Base-by-base conservation (phyloP, 2,113 vertebrate genomes). In the Salvelinus namaycush region DNA sequence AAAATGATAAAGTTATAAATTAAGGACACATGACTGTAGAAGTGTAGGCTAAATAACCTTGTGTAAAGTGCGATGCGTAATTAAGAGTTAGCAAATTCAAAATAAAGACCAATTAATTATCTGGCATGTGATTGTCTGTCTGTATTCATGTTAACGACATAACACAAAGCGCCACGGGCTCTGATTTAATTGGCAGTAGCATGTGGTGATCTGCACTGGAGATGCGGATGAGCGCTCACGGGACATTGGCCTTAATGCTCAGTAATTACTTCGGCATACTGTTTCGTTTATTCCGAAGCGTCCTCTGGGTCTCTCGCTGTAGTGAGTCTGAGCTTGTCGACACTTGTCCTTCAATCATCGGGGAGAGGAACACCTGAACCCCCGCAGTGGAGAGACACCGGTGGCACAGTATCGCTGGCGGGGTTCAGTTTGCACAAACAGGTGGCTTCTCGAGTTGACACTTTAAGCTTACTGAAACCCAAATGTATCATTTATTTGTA, bases 301-400 rank as follows among this genome's bases (percentile, higher is more conserved):
- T 90, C 90, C 89, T 89, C 27, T 2, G 88, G 83, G 92, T 81
- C 73, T 70, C 82, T 22, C 73, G 83, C 83, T 85, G 86, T 80
- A 81, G 24, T 82, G 85, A 81, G 54, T 16, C 77, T 78, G 73
- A 76, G 79, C 93, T 57, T 92, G 93, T 91, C 86, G 84, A 85
- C 79, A 80, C 93, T 88, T 91, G 93, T 91, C 76, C 76, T 72
- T 84, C 85, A 75, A 79, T 89, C 89, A 86, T 44, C 24, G 1
- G 82, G 84, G 81, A 84, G 31, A 57, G 39, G 22, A 57, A 79
- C 86, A 88, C 81, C 87, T 89, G 90, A 87, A 83, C 78, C 80
- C 78, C 80, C 3, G 11, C 27, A 48, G 66, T 79, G 59, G 68
- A 59, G 14, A 66, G 59, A 72, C 26, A 54, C 12, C 29, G 62